These are phyloP conservation scores for Indicator indicator DNA, from an alignment of 2,113 vertebrate species.

Conservation along the genomic window DNA sequence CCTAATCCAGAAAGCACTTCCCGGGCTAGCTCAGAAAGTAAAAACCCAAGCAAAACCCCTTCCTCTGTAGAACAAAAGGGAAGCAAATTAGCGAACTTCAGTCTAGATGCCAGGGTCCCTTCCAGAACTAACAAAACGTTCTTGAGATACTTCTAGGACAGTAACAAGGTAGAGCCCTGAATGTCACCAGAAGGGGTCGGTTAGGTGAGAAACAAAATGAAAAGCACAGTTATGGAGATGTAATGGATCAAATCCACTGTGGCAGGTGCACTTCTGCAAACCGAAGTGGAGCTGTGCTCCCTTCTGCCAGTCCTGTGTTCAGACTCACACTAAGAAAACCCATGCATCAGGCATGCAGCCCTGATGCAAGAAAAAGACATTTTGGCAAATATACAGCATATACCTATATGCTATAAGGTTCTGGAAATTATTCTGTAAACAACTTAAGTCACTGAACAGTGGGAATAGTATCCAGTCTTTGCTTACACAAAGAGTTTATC, in stretches of 20 bases:
- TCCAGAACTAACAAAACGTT: not conserved
- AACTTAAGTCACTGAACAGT: not conserved
- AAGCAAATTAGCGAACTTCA: not conserved
- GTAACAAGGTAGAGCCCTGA: not conserved
- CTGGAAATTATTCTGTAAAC: constrained; percentile 26
- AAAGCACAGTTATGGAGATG: not conserved
- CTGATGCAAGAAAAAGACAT: not conserved
- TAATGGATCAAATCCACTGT: not conserved
- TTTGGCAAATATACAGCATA: not conserved
- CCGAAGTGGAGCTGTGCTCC: not conserved
- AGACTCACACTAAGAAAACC: not conserved
- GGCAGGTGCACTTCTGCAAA: not conserved
- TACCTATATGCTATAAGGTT: not conserved
- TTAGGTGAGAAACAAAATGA: not conserved
- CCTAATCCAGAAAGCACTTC: not conserved
- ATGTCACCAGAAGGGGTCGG: not conserved
- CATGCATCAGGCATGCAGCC: not conserved
- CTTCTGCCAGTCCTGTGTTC: not conserved
- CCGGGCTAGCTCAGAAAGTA: not conserved
- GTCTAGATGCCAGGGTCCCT: not conserved
- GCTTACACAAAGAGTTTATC: not conserved
- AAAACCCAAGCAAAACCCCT: not conserved
- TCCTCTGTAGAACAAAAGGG: not conserved
- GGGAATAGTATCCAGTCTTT: not conserved
- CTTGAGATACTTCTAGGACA: not conserved